Percentiles rank a stretch among this genome's conserved stretches.
These are phyloP conservation scores for Oplegnathus fasciatus DNA, from an alignment of 2,113 vertebrate species.

Conservation along the genomic window DNA sequence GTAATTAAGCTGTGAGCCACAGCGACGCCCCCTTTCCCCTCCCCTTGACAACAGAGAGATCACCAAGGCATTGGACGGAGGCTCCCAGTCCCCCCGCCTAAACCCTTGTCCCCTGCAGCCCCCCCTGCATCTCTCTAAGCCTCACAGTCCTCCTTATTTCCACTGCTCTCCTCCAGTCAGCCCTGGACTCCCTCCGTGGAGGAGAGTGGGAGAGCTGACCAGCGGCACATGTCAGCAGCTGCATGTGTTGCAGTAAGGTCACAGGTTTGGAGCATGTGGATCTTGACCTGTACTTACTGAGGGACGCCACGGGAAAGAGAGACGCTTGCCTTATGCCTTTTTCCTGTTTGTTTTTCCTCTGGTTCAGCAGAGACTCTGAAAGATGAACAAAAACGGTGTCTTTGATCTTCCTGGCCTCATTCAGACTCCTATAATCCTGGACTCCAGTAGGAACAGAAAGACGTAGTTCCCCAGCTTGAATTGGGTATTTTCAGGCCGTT, in stretches of 20 bases:
- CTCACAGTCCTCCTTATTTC: slow-evolving; percentile 9
- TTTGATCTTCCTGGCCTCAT: not conserved
- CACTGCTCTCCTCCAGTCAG: not conserved
- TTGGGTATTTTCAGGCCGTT: not conserved
- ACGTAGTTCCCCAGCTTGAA: not conserved
- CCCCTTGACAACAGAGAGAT: slow-evolving; percentile 40
- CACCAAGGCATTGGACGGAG: slow-evolving; percentile 12
- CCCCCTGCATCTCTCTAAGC: not conserved
- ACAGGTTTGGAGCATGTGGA: slow-evolving; percentile 34
- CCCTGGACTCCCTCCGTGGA: slow-evolving; percentile 8
- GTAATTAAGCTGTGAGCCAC: slow-evolving; percentile 55
- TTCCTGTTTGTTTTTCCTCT: not conserved
- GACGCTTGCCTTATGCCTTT: not conserved
- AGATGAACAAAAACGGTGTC: not conserved
- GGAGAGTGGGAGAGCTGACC: slow-evolving; percentile 30
- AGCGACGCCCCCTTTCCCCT: slow-evolving; percentile 56
- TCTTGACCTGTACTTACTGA: not conserved
- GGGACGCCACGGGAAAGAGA: not conserved
- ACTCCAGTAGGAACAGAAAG: not conserved
- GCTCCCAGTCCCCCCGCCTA: slow-evolving; percentile 35
- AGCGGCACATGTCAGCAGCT: slow-evolving; percentile 30
- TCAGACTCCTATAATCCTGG: not conserved
- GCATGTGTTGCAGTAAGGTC: slow-evolving; percentile 39
- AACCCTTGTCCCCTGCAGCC: slow-evolving; percentile 55
- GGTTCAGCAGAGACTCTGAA: not conserved